phyloP scores from a whole-genome alignment of 2,888 invertebrate species.

The Cybosia mesomella region DNA sequence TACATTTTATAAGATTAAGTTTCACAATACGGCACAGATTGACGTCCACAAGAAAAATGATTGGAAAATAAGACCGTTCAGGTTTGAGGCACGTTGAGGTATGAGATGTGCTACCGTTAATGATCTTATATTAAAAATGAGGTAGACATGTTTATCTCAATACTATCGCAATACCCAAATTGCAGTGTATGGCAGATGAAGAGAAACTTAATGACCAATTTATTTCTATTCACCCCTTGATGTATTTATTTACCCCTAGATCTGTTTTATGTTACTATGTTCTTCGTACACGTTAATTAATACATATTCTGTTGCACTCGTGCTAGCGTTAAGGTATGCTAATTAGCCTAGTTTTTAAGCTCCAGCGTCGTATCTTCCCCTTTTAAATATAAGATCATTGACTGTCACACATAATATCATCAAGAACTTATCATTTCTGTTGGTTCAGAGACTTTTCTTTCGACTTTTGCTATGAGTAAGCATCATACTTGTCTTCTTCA shows the following conservation, averaged over 20 bases:
- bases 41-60: not conserved
- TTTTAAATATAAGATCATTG: not conserved
- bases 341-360: not conserved
- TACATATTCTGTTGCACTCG: not conserved
- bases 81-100: not conserved
- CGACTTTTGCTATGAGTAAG: not conserved
- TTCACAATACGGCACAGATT: not conserved
- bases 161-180: not conserved
- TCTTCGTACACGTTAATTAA: not conserved
- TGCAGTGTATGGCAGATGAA: too few species aligned
- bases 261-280: not conserved
- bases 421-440: not conserved
- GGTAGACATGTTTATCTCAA: not conserved
- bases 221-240: not conserved
- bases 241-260: not conserved
- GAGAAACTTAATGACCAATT: not conserved
- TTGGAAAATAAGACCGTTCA: not conserved
- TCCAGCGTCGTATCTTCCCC: not conserved
- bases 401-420: not conserved
- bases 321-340: not conserved
- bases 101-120: not conserved
- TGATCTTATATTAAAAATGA: not conserved
- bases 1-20: not conserved
- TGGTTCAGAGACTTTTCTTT: not conserved
- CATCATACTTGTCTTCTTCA: not conserved